Evolutionary conservation across 2,113 vertebrate species (phyloP), one percentile per base, ranked within the genome.

Genomic region (Anhinga rufa): DNA sequence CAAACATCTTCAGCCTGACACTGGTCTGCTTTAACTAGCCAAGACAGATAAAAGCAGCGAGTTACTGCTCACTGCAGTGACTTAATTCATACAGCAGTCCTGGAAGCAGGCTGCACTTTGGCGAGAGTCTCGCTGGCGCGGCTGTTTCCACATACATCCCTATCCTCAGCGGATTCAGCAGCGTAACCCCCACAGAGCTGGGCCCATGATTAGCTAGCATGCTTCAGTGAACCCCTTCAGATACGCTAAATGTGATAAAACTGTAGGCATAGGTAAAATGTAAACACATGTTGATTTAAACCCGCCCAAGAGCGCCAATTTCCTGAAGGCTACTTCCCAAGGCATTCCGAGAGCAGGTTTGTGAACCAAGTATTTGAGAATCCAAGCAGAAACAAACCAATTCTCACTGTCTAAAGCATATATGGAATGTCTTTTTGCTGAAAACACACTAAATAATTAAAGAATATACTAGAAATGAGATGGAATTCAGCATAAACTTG

Each of bases 31-130:
- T 66, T 64, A 78, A 83, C 6, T 22, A 75, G 51, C 2, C 7
- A 60, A n/a, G 71, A 55, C 1, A 14, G 0, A 1, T 6, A 51
- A 20, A 76, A 68, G 5, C 31, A 62, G 25, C 0, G 1, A 51
- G 36, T 52, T 48, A 48, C 49, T 61, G 13, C 44, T 46, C 44
- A 8, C 44, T 46, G 44, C 44, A 46, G 17, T 17, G 44, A 46
- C 44, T 46, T 46, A 46, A 46, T 36, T 77, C 57, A 46, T 46
- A 36, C 61, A 72, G 17, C 0, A 1, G 44, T 22, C 21, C 70
- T 55, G 19, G 24, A 79, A 71, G 25, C 51, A 71, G 17, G 52
- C 28, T 42, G 61, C 36, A 20, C 36, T 62, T 66, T 0, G 3
- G 51, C 4, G 21, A 17, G 14, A 46, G 46, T 52, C 54, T n/a